Percentiles rank a stretch among this genome's conserved stretches.
Conservation (phyloP, 2,888 invertebrate species). For the Dolichopus griseipennis region DNA sequence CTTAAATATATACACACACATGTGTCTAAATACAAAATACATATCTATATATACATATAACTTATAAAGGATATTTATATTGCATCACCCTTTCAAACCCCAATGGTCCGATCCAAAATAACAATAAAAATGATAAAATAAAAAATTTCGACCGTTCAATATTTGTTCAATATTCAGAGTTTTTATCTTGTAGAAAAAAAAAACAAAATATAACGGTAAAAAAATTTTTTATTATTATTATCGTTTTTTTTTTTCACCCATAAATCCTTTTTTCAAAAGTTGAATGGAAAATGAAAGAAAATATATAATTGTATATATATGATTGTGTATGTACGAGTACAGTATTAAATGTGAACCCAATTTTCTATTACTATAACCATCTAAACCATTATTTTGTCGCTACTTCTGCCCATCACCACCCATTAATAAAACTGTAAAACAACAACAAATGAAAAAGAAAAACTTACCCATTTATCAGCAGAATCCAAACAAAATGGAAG, state of each 20-base stretch:
- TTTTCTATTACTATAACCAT: no score
- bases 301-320: not conserved
- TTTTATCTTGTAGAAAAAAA: not conserved
- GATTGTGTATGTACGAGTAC: not conserved
- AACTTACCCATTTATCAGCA: no score
- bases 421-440: no score
- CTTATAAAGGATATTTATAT: no score
- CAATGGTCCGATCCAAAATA: not conserved
- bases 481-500: no score
- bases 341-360: no score
- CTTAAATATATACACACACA: not conserved
- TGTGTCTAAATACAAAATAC: not conserved
- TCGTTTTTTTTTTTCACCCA: not conserved
- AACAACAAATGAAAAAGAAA: no score
- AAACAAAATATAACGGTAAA: not conserved
- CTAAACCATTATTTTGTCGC: no score
- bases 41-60: not conserved
- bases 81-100: not conserved
- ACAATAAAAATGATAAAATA: not conserved
- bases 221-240: not conserved
- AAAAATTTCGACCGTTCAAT: not conserved
- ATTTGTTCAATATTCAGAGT: not conserved
- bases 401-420: no score
- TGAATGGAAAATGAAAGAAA: constrained; percentile 2
- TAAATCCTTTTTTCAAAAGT: constrained; percentile 5